phyloP scores from a whole-genome alignment of 35 echinoderm and acorn worm genomes.

The Anneissia japonica region DNA sequence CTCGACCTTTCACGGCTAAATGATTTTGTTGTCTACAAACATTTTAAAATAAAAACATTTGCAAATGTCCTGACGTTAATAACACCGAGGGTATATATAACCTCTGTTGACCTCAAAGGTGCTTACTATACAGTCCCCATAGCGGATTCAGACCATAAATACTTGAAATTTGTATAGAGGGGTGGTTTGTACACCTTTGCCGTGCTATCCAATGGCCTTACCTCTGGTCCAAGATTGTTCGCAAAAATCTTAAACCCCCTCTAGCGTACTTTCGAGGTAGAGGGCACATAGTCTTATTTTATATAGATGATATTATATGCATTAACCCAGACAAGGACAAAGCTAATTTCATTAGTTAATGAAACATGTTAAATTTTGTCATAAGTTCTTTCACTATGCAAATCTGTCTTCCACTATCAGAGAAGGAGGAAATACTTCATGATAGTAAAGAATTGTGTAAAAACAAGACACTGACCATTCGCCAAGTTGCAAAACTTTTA shows the following conservation, averaged over 20 bases:
- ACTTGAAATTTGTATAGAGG: slow-evolving; percentile 45
- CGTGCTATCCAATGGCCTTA: slow-evolving; percentile 39
- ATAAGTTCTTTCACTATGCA: slow-evolving; percentile 10
- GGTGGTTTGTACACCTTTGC: slow-evolving; percentile 33
- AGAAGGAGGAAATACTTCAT: not conserved
- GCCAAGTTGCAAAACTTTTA: not conserved
- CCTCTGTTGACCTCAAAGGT: slow-evolving; percentile 4
- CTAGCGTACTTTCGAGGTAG: slow-evolving; percentile 33
- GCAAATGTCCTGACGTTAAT: not conserved
- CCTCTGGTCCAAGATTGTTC: slow-evolving; percentile 45
- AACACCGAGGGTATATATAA: not conserved
- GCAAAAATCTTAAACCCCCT: slow-evolving; percentile 59
- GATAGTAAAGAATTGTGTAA: not conserved
- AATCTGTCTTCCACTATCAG: not conserved
- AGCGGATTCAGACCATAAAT: slow-evolving; percentile 24
- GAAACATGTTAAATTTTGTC: not conserved
- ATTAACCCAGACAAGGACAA: not conserved
- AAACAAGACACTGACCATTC: not conserved
- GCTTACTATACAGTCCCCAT: slow-evolving; percentile 28
- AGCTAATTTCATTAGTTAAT: not conserved
- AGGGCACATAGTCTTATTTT: not conserved
- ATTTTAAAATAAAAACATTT: slow-evolving; percentile 17
- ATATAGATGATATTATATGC: no score
- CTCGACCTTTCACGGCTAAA: slow-evolving; percentile 9
- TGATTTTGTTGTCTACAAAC: not conserved